Base-by-base conservation (phyloP, 1,140 invertebrate species). In the Laupala kohalensis region DNA sequence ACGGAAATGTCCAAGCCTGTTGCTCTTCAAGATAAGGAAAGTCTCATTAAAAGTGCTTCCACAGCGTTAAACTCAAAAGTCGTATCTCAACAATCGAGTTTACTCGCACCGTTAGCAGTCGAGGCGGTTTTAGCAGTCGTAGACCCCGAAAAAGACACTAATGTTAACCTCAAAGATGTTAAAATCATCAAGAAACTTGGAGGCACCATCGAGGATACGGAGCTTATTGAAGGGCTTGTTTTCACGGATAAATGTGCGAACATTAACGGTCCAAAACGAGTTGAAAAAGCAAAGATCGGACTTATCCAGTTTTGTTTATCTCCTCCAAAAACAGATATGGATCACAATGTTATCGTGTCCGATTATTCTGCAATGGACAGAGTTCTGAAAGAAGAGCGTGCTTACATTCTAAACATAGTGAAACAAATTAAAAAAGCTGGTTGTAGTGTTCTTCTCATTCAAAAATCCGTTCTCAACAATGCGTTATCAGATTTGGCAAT, bases 261-360 rank as follows among this genome's bases (percentile, higher is more conserved):
- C 78, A 87, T 92, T 63, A 95, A 94, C 80, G 96, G 95, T 4
- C 95, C 96, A 0, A 94, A 90, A 75, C 89, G 90, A 77, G 86
- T 99, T 74, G 97, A 99, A 79, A 99, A 99, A 80, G 97, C 96
- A 3, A 98, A 98, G 83, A 97, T 99, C 84, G 98, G 95, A 74
- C 87, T 99, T 0, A 99, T 99, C 76, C 98, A 99, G 80, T 99
- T 99, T 80, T 99, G 98, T 80, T 96, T 99, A 80, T 99, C 97
- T 64, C 95, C 98, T 71, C 98, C 98, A 9, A 99, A 99, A 84
- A 99, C 98, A 73, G 97, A 99, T 85, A 94, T 96, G 84, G 87
- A 85, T 79, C 96, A 84, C n/a, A n/a, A n/a, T n/a, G n/a, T n/a
- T n/a, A n/a, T n/a, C n/a, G n/a, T n/a, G n/a, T n/a, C n/a, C n/a